Conservation (phyloP, 1,140 invertebrate genomes). For the Episyrphus balteatus region DNA sequence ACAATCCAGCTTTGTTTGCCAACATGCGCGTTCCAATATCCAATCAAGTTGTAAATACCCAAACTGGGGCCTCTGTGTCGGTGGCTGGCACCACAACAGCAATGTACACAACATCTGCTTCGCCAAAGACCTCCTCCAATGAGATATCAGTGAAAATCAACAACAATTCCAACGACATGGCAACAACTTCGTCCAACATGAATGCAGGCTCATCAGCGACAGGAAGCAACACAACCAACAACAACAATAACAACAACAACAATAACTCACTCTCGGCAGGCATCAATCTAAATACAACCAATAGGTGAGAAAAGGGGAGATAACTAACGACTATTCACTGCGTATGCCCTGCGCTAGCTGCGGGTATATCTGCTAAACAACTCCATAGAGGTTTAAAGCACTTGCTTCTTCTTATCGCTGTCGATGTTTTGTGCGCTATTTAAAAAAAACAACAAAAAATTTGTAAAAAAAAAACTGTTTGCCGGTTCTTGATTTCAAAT, state of each 20-base stretch:
- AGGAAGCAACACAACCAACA: conserved; percentile 2
- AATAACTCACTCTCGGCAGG: not conserved
- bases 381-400: too few relatives aligned
- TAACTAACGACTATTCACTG: conserved; percentile 1
- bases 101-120: not conserved
- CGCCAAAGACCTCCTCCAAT: not conserved
- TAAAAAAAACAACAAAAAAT: not conserved
- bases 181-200: conserved; percentile 12
- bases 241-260: conserved; percentile 1
- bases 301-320: conserved; percentile 6
- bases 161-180: conserved; percentile 30
- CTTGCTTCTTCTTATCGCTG: not conserved
- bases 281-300: conserved; percentile 4
- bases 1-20: conserved; percentile 29
- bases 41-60: conserved; percentile 22
- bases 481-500: too few relatives aligned
- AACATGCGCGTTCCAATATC: conserved; percentile 23
- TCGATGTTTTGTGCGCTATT: not conserved
- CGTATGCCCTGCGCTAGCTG: not conserved
- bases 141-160: conserved; percentile 3
- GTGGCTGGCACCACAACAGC: not conserved
- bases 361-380: too few relatives aligned
- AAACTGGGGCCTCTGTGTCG: conserved; percentile 4
- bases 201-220: conserved; percentile 5
- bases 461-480: too few relatives aligned